phyloP scores from a whole-genome alignment of 1,140 invertebrate species.

The Andrena cerasifolii region DNA sequence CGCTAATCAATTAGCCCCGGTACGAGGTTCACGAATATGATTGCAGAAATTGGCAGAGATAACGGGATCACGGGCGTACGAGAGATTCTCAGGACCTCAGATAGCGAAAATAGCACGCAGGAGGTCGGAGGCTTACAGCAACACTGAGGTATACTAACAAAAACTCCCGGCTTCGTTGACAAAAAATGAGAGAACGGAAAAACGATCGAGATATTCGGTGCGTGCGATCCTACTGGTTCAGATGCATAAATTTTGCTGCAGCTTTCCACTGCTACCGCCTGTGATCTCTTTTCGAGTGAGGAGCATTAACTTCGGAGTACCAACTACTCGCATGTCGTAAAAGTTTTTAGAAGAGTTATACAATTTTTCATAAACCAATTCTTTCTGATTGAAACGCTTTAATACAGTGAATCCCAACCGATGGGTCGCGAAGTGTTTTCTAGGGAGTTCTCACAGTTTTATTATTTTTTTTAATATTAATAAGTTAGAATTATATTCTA shows the following conservation, averaged over 20 bases:
- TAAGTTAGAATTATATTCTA: too few relatives aligned
- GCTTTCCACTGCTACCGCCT: not conserved
- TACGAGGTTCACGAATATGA: not conserved
- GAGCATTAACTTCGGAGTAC: too few relatives aligned
- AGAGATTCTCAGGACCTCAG: constrained; percentile 96
- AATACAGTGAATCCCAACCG: too few relatives aligned
- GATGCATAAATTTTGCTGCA: not conserved
- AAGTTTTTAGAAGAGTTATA: too few relatives aligned
- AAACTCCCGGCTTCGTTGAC: constrained; percentile 60
- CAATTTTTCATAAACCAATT: too few relatives aligned
- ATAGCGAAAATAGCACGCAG: constrained; percentile 93
- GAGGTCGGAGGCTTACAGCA: constrained; percentile 88
- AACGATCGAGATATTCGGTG: constrained; percentile 59
- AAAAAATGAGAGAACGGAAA: constrained; percentile 56
- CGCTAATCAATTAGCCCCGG: constrained; percentile 8
- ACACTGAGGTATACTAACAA: constrained; percentile 86
- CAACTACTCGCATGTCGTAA: too few relatives aligned
- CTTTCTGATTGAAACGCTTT: too few relatives aligned
- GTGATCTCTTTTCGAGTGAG: too few relatives aligned
- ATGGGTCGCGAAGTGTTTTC: too few relatives aligned
- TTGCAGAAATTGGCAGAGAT: constrained; percentile 90
- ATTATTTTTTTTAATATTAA: too few relatives aligned
- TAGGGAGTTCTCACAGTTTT: too few relatives aligned
- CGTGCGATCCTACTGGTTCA: constrained; percentile 33
- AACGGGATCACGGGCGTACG: constrained; percentile 96